Evolutionary conservation across 2,888 invertebrate species (phyloP).

Genomic region (Drosophila testacea): DNA sequence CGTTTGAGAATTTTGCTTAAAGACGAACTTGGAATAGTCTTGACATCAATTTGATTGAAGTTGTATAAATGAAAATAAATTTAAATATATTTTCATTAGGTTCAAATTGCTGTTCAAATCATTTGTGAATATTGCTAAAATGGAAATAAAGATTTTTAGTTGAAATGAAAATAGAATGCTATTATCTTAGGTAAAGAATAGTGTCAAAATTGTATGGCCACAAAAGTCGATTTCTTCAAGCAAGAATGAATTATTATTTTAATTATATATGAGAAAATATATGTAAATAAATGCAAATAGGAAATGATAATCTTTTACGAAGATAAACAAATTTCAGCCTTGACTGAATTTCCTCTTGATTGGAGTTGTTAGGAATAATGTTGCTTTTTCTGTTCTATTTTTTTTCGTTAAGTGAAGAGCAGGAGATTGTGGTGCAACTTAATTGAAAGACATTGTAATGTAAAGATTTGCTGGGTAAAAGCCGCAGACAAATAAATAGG

Average conservation of each 20-base stretch:
- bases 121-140: background rate
- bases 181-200: background rate
- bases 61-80: background rate
- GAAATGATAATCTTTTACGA: background rate
- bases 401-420: conserved; percentile 4
- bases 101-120: background rate
- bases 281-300: no score
- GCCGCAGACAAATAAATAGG: conserved; percentile 63
- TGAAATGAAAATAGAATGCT: background rate
- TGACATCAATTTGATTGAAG: background rate
- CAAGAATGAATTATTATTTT: no score
- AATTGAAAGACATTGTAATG: conserved; percentile 71
- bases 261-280: no score
- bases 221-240: no score
- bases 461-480: conserved; percentile 56
- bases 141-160: background rate
- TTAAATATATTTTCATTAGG: background rate
- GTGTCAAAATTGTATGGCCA: no score
- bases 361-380: conserved; percentile 10
- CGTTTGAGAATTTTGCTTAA: background rate
- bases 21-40: background rate
- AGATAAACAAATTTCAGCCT: conserved; percentile 16
- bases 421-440: conserved; percentile 26
- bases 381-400: background rate
- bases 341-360: conserved; percentile 11